Conservation (phyloP, 2,888 invertebrate species). For the Pammene fasciana region DNA sequence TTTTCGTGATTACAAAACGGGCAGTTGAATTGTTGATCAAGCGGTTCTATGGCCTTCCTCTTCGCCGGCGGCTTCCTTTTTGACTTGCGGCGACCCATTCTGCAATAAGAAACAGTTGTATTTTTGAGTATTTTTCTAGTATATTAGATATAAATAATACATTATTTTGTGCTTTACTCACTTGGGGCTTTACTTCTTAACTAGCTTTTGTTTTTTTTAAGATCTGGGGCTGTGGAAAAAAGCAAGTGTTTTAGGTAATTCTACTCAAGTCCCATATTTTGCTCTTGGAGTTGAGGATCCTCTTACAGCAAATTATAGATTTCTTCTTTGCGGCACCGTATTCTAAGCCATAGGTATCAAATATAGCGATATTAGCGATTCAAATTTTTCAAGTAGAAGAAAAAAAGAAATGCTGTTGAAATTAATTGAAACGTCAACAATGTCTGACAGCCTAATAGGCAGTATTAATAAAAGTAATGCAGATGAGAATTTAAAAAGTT, state of each 20-base stretch:
- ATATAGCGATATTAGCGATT: not conserved
- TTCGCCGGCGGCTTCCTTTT: constrained; percentile 98
- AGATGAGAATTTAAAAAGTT: not conserved
- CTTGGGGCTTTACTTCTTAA: constrained; percentile 7
- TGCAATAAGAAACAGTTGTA: constrained; percentile 46
- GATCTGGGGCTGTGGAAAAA: not conserved
- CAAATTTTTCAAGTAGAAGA: constrained; percentile 3
- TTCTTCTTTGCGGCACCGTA: not conserved
- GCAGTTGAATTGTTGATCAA: constrained; percentile 98
- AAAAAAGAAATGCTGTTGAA: constrained; percentile 1
- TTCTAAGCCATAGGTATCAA: not conserved
- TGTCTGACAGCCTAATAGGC: no score
- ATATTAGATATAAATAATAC: not conserved
- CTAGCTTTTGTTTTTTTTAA: constrained; percentile 5
- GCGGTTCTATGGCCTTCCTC: constrained; percentile 94
- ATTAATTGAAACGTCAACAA: constrained; percentile 14
- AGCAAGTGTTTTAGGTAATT: not conserved
- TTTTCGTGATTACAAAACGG: constrained; percentile 99
- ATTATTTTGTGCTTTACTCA: constrained; percentile 3
- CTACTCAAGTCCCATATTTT: constrained; percentile 11
- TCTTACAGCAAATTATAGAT: not conserved
- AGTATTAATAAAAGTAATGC: no score
- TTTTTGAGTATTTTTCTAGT: not conserved
- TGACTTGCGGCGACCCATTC: constrained; percentile 98
- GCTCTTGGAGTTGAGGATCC: no score